A percentile compares a stretch with the other conserved stretches of the same genome.
These are phyloP conservation scores for Phyllostomus hastatus DNA, from an alignment of 2,113 vertebrate species.

Conservation along the genomic window DNA sequence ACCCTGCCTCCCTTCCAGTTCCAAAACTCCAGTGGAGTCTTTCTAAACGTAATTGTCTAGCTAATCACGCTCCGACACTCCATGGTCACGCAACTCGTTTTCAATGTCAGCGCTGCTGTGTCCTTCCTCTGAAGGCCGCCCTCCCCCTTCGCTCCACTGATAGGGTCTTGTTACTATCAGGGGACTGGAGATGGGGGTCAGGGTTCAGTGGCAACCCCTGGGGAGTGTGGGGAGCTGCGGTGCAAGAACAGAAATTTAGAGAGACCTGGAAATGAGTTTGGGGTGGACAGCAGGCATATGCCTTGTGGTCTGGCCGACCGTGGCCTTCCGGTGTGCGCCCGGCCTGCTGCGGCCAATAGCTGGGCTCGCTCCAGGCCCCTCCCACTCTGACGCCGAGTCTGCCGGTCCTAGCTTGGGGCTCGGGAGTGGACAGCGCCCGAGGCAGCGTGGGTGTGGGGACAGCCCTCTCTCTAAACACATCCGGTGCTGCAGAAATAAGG, in stretches of 20 bases:
- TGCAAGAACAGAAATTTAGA: background rate
- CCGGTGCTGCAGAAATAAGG: background rate
- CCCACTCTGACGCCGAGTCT: background rate
- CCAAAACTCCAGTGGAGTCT: background rate
- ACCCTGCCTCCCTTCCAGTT: background rate
- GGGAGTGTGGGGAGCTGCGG: background rate
- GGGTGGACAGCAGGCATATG: background rate
- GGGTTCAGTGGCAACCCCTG: background rate
- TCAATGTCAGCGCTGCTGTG: no score
- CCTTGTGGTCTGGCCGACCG: rapidly evolving
- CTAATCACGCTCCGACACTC: background rate
- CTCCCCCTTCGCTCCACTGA: background rate
- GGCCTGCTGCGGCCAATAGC: background rate
- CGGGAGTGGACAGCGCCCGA: background rate
- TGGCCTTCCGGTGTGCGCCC: background rate
- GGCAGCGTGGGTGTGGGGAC: background rate
- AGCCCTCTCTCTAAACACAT: no score
- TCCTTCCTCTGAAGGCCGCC: background rate
- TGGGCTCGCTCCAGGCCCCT: background rate
- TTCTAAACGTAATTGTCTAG: no score
- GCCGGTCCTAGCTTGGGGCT: background rate
- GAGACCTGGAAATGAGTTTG: background rate
- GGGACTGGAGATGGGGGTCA: background rate
- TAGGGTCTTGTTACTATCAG: background rate
- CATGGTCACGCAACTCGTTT: no score